These are phyloP conservation scores for Apamea crenata DNA, from an alignment of 2,888 invertebrate genomes.

Conservation along the genomic window DNA sequence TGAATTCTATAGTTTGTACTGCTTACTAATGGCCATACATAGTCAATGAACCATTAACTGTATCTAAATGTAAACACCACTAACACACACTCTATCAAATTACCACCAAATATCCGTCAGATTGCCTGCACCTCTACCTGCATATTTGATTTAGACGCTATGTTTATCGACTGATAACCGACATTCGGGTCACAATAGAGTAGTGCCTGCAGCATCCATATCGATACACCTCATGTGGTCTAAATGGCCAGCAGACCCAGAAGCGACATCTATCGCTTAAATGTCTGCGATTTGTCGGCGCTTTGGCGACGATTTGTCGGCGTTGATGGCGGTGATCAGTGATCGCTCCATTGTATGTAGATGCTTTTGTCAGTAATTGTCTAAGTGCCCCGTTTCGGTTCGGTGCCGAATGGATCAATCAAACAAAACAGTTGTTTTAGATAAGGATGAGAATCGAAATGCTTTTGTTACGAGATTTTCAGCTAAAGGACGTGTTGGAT, in stretches of 20 bases:
- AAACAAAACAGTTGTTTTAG: no score
- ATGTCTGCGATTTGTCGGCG: constrained; percentile 46
- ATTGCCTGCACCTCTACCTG: background rate
- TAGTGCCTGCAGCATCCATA: constrained; percentile 16
- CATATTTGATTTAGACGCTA: constrained; percentile 29
- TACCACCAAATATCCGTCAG: background rate
- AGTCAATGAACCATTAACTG: background rate
- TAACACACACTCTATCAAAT: background rate
- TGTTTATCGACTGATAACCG: constrained; percentile 47
- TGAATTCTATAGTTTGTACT: no score
- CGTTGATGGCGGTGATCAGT: constrained; percentile 43
- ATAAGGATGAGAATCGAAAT: background rate
- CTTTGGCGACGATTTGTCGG: constrained; percentile 35
- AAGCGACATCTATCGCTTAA: constrained; percentile 54
- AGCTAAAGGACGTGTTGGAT: background rate
- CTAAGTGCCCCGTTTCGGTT: background rate
- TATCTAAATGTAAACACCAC: background rate
- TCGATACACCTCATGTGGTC: constrained; percentile 40
- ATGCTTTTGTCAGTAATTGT: constrained; percentile 36
- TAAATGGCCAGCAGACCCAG: constrained; percentile 23
- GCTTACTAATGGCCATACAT: no score
- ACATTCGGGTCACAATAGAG: constrained; percentile 46
- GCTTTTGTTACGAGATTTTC: background rate
- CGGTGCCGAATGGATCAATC: background rate
- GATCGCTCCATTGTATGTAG: constrained; percentile 37